phyloP scores from a whole-genome alignment of 2,888 invertebrate genomes.

The Thera obeliscata region DNA sequence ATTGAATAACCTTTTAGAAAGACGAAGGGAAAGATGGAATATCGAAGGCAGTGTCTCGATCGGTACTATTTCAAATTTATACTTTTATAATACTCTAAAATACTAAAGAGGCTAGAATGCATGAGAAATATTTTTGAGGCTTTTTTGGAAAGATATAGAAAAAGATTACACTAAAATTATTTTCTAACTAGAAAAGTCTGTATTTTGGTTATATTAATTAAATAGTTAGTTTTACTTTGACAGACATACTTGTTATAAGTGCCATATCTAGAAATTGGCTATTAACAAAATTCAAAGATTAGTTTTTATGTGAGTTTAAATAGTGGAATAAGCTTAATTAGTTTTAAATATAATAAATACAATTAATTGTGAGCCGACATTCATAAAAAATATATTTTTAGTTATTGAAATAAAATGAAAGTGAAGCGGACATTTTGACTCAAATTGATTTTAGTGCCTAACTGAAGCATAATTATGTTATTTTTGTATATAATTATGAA shows the following conservation, averaged over 20 bases:
- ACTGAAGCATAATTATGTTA: slow-evolving; percentile 33
- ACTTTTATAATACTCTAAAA: slow-evolving; percentile 19
- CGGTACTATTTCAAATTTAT: not conserved
- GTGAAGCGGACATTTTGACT: not conserved
- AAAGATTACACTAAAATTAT: not conserved
- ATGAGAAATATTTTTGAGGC: slow-evolving; percentile 22
- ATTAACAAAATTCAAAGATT: slow-evolving; percentile 37
- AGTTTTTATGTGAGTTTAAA: slow-evolving; percentile 4
- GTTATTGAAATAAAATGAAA: not conserved
- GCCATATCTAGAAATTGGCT: slow-evolving; percentile 39
- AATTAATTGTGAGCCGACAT: not conserved
- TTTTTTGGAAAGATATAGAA: slow-evolving; percentile 21
- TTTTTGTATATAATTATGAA: slow-evolving; percentile 66
- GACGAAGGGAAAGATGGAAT: not conserved
- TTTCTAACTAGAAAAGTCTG: slow-evolving; percentile 3
- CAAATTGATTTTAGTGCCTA: not conserved
- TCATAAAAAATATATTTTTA: not conserved
- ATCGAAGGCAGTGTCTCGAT: slow-evolving; percentile 13
- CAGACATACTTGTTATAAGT: slow-evolving; percentile 18
- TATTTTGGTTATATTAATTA: not conserved
- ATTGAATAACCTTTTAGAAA: too few relatives aligned
- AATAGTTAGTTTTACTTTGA: not conserved
- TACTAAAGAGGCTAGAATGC: slow-evolving; percentile 24
- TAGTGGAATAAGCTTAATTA: slow-evolving; percentile 11
- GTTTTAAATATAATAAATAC: not conserved